Evolutionary conservation across 2,888 invertebrate species (phyloP).

Genomic region (Cryptus armator): DNA sequence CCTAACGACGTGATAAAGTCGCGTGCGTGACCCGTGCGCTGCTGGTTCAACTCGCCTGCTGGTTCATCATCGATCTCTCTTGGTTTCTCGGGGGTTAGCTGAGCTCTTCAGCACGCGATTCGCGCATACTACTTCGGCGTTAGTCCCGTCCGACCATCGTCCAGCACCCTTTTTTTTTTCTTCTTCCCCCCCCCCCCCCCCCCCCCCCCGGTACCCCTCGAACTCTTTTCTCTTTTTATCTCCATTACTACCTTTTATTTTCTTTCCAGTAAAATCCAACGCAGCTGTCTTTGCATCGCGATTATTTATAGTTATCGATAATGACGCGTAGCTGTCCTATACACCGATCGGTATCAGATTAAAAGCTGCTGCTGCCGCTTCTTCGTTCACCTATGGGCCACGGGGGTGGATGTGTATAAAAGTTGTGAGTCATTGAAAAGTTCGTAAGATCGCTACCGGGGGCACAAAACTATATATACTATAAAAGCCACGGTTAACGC

Average conservation of each 20-base stretch:
- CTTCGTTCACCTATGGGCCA: constrained; percentile 9
- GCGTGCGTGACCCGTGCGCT: constrained; percentile 75
- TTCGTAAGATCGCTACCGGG: constrained; percentile 58
- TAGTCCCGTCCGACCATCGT: constrained; percentile 35
- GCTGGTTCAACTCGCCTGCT: constrained; percentile 73
- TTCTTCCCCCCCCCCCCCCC: constrained; percentile 17
- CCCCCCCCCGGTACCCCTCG: constrained; percentile 21
- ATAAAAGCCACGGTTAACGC: constrained; percentile 65
- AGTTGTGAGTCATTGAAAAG: constrained; percentile 73
- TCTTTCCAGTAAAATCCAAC: constrained; percentile 65
- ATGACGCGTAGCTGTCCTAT: constrained; percentile 61
- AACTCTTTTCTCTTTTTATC: constrained; percentile 1
- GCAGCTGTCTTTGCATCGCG: constrained; percentile 63
- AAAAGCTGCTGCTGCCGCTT: constrained; percentile 57
- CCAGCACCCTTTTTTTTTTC: constrained; percentile 49
- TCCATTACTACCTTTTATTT: constrained; percentile 42
- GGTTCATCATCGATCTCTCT: constrained; percentile 78
- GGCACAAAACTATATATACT: constrained; percentile 19
- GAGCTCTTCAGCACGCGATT: constrained; percentile 67
- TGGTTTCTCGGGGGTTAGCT: constrained; percentile 46
- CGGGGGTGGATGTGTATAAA: constrained; percentile 44
- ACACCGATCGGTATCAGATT: constrained; percentile 68
- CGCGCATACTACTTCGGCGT: constrained; percentile 53
- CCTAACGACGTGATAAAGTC: constrained; percentile 74
- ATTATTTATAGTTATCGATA: constrained; percentile 70